Percentiles rank a stretch among this genome's conserved stretches.
These are phyloP conservation scores for Sesia bembeciformis DNA, from an alignment of 2,888 invertebrate genomes.

Conservation along the genomic window DNA sequence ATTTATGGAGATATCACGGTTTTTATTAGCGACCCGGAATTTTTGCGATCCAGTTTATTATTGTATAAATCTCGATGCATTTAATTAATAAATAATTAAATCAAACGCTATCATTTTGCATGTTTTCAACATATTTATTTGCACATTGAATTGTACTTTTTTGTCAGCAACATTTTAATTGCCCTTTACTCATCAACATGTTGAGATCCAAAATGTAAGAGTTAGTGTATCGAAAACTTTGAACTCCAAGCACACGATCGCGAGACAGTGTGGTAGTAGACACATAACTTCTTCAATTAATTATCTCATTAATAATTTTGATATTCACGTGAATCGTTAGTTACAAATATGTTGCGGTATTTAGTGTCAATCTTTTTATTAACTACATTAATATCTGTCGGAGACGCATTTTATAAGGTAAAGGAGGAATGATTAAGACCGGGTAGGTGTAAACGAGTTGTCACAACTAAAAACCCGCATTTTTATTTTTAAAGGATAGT, in stretches of 20 bases:
- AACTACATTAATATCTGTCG: background rate
- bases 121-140: background rate
- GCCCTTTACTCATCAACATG: constrained; percentile 39
- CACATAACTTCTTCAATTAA: background rate
- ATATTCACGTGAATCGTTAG: background rate
- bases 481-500: constrained; percentile 17
- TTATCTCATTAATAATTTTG: background rate
- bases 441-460: no score
- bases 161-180: constrained; percentile 46
- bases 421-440: background rate
- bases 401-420: background rate
- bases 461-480: no score
- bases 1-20: no score
- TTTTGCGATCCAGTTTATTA: no score
- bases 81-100: background rate
- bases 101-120: background rate
- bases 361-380: background rate
- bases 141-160: background rate
- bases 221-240: constrained; percentile 62
- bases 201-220: constrained; percentile 43
- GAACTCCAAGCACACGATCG: constrained; percentile 40
- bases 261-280: constrained; percentile 1
- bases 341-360: background rate
- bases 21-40: no score
- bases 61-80: no score